Percentiles rank a stretch among this genome's conserved stretches.
Conservation (phyloP, 2,797 vertebrate genomes). For the Melanotaenia nigrans region DNA sequence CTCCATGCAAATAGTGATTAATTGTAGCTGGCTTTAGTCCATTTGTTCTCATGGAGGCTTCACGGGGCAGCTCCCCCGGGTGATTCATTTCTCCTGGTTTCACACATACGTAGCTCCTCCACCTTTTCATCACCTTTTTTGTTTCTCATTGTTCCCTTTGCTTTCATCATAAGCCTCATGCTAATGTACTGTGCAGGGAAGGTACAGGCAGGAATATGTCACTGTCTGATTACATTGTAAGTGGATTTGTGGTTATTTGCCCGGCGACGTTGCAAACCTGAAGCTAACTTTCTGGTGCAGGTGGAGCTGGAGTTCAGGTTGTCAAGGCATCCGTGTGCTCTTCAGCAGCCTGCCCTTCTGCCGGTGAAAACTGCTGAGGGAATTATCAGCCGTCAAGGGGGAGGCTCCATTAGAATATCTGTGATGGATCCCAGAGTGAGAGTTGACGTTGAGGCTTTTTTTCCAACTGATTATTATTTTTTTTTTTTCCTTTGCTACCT, state of each 20-base stretch:
- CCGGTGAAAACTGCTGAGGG: conserved; percentile 56
- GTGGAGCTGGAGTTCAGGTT: conserved; percentile 49
- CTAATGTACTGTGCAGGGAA: conserved; percentile 50
- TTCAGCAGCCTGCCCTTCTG: conserved; percentile 50
- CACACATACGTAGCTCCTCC: conserved; percentile 53
- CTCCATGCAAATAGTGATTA: conserved; percentile 84
- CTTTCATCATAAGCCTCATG: conserved; percentile 67
- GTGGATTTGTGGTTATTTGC: conserved; percentile 70
- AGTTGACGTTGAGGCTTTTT: conserved; percentile 50
- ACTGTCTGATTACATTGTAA: conserved; percentile 66
- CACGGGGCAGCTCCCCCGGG: conserved; percentile 63
- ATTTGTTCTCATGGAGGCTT: conserved; percentile 77
- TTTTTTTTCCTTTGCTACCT: conserved; percentile 48
- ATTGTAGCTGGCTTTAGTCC: conserved; percentile 75
- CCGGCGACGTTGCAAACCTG: conserved; percentile 56
- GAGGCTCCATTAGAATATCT: conserved; percentile 65
- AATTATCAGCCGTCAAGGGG: conserved; percentile 66
- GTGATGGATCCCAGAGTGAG: conserved; percentile 69
- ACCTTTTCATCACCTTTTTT: conserved; percentile 49
- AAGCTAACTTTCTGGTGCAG: conserved; percentile 49
- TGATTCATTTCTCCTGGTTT: conserved; percentile 70
- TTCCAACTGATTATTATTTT: conserved; percentile 8
- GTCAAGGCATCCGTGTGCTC: conserved; percentile 62
- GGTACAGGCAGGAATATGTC: conserved; percentile 43
- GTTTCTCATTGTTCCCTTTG: conserved; percentile 63